phyloP scores from a whole-genome alignment of 2,113 vertebrate genomes.

The Pluvianellus socialis region DNA sequence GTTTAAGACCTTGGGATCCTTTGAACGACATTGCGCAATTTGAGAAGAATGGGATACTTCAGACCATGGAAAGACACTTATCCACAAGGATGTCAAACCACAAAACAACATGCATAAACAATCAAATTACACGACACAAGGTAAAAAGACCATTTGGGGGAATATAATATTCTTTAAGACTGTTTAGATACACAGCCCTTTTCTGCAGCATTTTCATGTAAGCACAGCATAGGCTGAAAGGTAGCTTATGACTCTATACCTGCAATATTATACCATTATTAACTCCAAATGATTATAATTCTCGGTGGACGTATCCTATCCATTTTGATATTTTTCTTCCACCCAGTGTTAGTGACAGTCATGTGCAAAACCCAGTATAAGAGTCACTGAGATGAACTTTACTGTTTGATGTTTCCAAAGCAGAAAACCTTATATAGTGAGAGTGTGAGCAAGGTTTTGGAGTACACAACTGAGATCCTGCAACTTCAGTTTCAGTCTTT shows the following conservation, averaged over 20 bases:
- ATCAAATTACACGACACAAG: slow-evolving; percentile 80
- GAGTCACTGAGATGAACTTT: not conserved
- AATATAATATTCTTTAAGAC: not conserved
- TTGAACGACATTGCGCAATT: slow-evolving; percentile 84
- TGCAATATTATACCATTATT: not conserved
- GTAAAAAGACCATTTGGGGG: slow-evolving; percentile 47
- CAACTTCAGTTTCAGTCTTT: not conserved
- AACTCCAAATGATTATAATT: not conserved
- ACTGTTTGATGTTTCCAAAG: not conserved
- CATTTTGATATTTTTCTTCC: not conserved
- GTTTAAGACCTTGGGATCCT: slow-evolving; percentile 87
- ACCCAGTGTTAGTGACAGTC: not conserved
- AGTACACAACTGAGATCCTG: not conserved
- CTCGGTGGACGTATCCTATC: not conserved
- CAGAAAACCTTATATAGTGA: not conserved
- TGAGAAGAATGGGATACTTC: slow-evolving; percentile 89
- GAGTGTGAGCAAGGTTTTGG: not conserved
- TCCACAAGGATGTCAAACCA: slow-evolving; percentile 67
- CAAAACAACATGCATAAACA: slow-evolving; percentile 76
- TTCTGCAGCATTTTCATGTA: not conserved
- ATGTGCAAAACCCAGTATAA: no score
- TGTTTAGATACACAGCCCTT: not conserved
- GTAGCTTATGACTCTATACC: not conserved
- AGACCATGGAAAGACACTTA: slow-evolving; percentile 81
- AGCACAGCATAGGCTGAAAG: not conserved